These are phyloP conservation scores for Galbula dea DNA, from an alignment of 2,113 vertebrate genomes.

Conservation along the genomic window DNA sequence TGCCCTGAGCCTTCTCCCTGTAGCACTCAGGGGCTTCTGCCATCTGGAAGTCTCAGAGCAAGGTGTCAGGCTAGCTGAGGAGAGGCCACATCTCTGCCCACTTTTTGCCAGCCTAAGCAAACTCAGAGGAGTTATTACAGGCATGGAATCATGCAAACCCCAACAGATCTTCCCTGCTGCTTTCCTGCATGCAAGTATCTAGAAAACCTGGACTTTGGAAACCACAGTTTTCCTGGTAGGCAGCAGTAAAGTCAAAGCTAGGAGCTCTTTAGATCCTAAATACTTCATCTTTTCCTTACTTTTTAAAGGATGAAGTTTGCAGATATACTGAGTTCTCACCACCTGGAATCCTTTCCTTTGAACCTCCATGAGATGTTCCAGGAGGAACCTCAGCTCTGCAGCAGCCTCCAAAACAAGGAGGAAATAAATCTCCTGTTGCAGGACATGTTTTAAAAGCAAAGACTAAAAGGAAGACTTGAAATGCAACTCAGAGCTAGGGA, in stretches of 20 bases:
- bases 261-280: not conserved
- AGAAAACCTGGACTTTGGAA: not conserved
- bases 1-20: not conserved
- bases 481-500: fast-evolving
- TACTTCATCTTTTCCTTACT: not conserved
- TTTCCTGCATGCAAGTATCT: not conserved
- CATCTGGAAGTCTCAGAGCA: not conserved
- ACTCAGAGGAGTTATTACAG: not conserved
- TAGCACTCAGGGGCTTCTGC: fast-evolving
- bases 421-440: fast-evolving
- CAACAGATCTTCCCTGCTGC: not conserved
- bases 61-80: not conserved
- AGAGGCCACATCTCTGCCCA: not conserved
- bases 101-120: not conserved
- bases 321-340: fast-evolving
- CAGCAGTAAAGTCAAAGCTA: not conserved
- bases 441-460: not conserved
- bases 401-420: not conserved
- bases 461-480: not conserved
- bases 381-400: not conserved
- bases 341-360: not conserved
- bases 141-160: not conserved
- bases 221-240: fast-evolving
- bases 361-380: too few species aligned
- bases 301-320: not conserved